Evolutionary conservation across 2,888 invertebrate species (phyloP), one percentile per base, ranked within the genome.

Genomic region (Notodonta ziczac): DNA sequence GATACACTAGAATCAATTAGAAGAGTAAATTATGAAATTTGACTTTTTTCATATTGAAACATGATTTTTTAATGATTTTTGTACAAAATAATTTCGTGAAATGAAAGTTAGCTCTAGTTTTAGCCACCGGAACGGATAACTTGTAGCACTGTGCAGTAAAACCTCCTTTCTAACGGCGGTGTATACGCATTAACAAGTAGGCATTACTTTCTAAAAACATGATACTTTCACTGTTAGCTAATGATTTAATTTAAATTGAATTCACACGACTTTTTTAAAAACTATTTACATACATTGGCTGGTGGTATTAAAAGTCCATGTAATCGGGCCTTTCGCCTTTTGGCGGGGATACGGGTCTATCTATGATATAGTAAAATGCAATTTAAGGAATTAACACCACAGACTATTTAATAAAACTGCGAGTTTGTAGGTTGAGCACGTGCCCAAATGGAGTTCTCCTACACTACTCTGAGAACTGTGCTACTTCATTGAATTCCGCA

Each of bases 101-200:
- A 46, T 46, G 46, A 46, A 46, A 46, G 46, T 46, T 46, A 46
- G n/a, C 13, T 46, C 7, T 46, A 46, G n/a, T 46, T 46, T n/a
- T 46, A 46, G 4, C 13, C 46, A n/a, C 13, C 46, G n/a, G 46
- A n/a, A n/a, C 46, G 13, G 52, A 44, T 61, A 58, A 54, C 40
- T 56, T n/a, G 46, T 46, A 46, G n/a, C 46, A n/a, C 13, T 46
- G 46, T 46, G 46, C n/a, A 5, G 46, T 46, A n/a, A 46, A 46
- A 46, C 46, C 46, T 46, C 46, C 46, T 46, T 46, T 50, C 50
- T 50, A 50, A 50, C 50, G 16, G 50, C 50, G 9, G n/a, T n/a
- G 46, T n/a, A 9, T 16, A 8, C 50, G 50, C 50, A 16, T 50
- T 16, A 8, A 16, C 50, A 50, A 50, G 50, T 50, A 50, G 50